Conservation (phyloP, 1,140 invertebrate genomes). For the Apis florea region DNA sequence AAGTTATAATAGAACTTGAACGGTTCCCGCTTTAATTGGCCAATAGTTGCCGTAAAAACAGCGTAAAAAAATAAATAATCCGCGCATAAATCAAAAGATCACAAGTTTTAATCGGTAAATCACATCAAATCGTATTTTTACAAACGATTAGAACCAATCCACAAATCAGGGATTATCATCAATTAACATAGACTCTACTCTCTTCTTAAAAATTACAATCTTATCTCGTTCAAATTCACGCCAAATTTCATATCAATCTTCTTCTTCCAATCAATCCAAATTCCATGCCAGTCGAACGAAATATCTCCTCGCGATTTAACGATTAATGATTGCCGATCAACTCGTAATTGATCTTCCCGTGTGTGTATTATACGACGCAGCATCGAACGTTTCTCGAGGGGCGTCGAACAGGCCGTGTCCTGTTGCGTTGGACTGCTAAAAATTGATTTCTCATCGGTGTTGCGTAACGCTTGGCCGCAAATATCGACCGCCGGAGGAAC, state of each 20-base stretch:
- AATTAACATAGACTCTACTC: too few relatives aligned
- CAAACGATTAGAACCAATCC: too few relatives aligned
- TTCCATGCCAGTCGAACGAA: background rate
- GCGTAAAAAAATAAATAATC: too few relatives aligned
- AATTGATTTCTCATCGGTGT: constrained; percentile 13
- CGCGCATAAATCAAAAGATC: too few relatives aligned
- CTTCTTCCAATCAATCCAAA: background rate
- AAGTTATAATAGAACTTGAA: too few relatives aligned
- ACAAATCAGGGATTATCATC: too few relatives aligned
- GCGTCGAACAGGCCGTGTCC: background rate
- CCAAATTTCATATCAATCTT: background rate
- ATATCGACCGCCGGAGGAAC: constrained; percentile 29
- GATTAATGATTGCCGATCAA: background rate
- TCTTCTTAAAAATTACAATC: too few relatives aligned
- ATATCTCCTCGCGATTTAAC: background rate
- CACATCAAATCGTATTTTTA: too few relatives aligned
- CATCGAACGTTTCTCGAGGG: background rate
- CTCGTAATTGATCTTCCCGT: background rate
- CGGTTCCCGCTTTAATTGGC: too few relatives aligned
- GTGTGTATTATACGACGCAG: background rate
- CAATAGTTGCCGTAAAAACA: too few relatives aligned
- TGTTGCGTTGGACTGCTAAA: background rate
- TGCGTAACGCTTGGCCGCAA: constrained; percentile 50
- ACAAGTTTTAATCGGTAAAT: too few relatives aligned
- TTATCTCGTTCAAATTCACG: too few relatives aligned